Evolutionary conservation across 2,113 vertebrate genomes (phyloP), one percentile per base, ranked within the genome.

Genomic region (Isichthys henryi): DNA sequence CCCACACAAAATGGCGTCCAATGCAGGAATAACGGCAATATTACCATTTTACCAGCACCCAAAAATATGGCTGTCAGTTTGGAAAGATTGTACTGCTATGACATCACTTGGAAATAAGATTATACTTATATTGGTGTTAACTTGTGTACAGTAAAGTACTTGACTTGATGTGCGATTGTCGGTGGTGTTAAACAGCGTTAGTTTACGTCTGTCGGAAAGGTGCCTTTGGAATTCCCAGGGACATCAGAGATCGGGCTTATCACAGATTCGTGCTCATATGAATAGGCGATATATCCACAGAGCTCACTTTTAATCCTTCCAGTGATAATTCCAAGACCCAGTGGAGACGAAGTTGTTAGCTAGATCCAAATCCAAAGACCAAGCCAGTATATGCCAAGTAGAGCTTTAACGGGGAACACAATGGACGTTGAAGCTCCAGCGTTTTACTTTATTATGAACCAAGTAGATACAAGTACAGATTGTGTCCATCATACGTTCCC

Each of bases 1-100:
- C 90, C 90, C 77, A 89, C 92, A 95, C 95, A 96, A 96, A 96
- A 96, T 96, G 96, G 95, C 95, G 96, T 93, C 93, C 93, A 89
- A 92, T 92, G 39, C 43, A 17, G 58, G 27, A 39, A 88, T 8
- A 85, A 48, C 23, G 13, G 17, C 35, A 43, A 31, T 45, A 31
- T 62, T 46, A 23, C 52, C 39, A 46, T 45, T 35, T 88, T 62
- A 35, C 56, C 39, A 58, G 13, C 39, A 43, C 53, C 39, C 23
- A 10, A 52, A 87, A 43, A 53, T 53, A 87, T 52, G 50, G 5
- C 13, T 27, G 9, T 87, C 49, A 84, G 82, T 21, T 82, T 45
- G 43, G 43, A 45, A 43, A 82, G 77, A 82, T 23, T 82, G 77
- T 46, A 84, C 39, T 46, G 39, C 45, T 11, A 48, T 84, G 39